phyloP scores from a whole-genome alignment of 2,113 vertebrate species.

The Cranoglanis bouderius region DNA sequence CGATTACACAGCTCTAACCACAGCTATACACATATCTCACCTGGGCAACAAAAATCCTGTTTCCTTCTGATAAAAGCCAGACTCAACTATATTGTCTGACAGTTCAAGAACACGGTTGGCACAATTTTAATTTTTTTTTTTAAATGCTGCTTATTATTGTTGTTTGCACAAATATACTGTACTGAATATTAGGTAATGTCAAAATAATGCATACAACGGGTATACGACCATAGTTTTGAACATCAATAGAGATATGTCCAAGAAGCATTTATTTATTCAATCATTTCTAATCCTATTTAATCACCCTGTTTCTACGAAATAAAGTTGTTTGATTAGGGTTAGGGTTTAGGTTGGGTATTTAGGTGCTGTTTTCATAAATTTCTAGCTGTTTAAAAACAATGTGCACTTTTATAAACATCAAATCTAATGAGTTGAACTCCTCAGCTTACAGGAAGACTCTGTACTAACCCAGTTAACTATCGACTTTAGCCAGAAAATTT shows the following conservation, averaged over 20 bases:
- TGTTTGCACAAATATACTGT: not conserved
- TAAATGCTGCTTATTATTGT: not conserved
- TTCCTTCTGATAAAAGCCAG: not conserved
- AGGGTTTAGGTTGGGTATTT: not conserved
- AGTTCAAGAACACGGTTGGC: not conserved
- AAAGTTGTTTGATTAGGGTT: not conserved
- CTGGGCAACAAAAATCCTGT: not conserved
- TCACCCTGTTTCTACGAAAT: not conserved
- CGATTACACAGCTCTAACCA: not conserved
- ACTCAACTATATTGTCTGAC: not conserved
- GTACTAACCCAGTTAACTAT: not conserved
- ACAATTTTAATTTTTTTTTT: not conserved
- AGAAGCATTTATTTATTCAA: not conserved
- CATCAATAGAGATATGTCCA: not conserved
- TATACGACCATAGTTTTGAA: not conserved
- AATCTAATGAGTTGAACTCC: not conserved
- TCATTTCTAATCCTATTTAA: not conserved
- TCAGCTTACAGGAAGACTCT: not conserved
- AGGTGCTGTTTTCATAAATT: not conserved
- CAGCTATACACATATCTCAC: not conserved
- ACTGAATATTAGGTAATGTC: not conserved
- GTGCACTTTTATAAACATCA: not conserved
- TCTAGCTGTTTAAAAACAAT: not conserved
- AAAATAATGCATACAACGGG: not conserved
- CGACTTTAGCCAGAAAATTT: not conserved